Evolutionary conservation across 64 coral and sea anemone genomes (phyloP).

Genomic region (Montipora cactus): DNA sequence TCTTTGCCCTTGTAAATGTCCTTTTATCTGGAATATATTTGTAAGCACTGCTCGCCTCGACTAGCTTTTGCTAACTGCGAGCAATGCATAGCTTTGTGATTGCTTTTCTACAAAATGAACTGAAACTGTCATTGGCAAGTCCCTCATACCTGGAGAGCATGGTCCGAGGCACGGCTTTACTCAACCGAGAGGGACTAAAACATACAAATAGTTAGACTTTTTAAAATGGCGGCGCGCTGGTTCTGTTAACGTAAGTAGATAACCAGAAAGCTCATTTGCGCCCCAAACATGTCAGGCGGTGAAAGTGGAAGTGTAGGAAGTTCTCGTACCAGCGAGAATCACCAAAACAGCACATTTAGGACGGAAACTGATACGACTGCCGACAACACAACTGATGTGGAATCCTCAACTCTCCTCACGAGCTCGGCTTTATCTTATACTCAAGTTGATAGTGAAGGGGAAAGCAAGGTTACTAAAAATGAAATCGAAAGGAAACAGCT

Average conservation of each 20-base stretch:
- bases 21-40: too few species aligned
- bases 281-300: constrained; percentile 15
- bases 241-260: background rate
- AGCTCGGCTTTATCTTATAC: constrained; percentile 88
- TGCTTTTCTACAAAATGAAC: too few species aligned
- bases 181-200: background rate
- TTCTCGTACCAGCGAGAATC: constrained; percentile 22
- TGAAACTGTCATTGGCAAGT: too few species aligned
- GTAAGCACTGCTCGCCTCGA: too few species aligned
- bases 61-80: too few species aligned
- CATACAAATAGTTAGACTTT: background rate
- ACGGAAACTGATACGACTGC: constrained; percentile 73
- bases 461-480: constrained; percentile 89
- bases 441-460: constrained; percentile 71
- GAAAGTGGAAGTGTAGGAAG: constrained; percentile 11
- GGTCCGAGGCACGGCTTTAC: background rate
- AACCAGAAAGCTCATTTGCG: background rate
- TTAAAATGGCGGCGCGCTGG: background rate
- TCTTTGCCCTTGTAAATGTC: too few species aligned
- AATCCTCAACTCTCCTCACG: constrained; percentile 90
- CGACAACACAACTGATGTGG: constrained; percentile 81
- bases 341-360: constrained; percentile 60
- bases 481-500: constrained; percentile 97
- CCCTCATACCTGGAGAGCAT: too few species aligned
- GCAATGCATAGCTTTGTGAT: too few species aligned